Conservation (phyloP, 2,888 invertebrate genomes). For the Lepidochrysops patricia region DNA sequence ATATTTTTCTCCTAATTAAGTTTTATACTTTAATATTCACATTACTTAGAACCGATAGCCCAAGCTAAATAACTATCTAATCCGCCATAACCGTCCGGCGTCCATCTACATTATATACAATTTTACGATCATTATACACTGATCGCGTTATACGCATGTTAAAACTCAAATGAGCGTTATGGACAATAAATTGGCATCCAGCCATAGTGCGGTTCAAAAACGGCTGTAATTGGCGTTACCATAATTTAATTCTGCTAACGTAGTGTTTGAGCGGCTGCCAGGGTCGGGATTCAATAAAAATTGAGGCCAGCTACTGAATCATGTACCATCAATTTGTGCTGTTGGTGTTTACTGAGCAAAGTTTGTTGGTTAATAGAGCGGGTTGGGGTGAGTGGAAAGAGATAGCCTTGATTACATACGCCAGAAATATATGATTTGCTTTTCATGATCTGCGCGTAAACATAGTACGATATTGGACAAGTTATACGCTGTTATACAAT, state of each 20-base stretch:
- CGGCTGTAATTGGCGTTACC: slow-evolving; percentile 62
- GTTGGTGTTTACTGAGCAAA: slow-evolving; percentile 15
- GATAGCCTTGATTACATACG: too few species aligned
- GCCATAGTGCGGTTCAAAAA: slow-evolving; percentile 64
- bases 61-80: not conserved
- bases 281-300: slow-evolving; percentile 60
- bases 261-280: slow-evolving; percentile 67
- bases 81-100: not conserved
- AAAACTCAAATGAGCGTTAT: slow-evolving; percentile 32
- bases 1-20: not conserved
- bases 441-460: too few species aligned
- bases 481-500: too few species aligned
- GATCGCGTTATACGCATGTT: slow-evolving; percentile 22
- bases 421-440: too few species aligned
- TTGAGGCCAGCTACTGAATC: slow-evolving; percentile 38
- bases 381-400: not conserved
- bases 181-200: slow-evolving; percentile 58
- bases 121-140: slow-evolving; percentile 25
- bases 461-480: too few species aligned
- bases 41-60: too few species aligned
- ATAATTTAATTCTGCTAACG: slow-evolving; percentile 68
- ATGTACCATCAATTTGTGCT: slow-evolving; percentile 40
- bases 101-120: slow-evolving; percentile 18
- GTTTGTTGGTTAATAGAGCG: slow-evolving; percentile 11
- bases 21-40: not conserved